phyloP scores from a whole-genome alignment of 2,113 vertebrate species.

The Sander lucioperca region DNA sequence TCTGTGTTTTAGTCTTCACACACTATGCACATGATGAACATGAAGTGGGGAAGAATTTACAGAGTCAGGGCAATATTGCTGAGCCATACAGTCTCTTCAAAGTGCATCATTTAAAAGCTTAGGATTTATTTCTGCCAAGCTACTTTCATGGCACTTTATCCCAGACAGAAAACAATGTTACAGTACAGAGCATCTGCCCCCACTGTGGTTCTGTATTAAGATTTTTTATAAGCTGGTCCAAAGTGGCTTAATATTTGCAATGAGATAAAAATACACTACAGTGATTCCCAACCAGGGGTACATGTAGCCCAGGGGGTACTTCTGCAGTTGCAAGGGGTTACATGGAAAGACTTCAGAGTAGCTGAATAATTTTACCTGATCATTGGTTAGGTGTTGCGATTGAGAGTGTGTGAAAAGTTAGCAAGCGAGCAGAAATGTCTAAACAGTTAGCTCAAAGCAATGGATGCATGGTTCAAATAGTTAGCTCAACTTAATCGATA shows the following conservation, averaged over 20 bases:
- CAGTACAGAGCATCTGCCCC: conserved; percentile 27
- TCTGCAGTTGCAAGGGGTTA: background rate
- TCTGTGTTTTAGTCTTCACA: conserved; percentile 23
- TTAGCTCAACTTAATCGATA: background rate
- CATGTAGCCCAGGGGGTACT: background rate
- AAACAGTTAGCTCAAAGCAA: background rate
- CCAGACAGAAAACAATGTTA: conserved; percentile 35
- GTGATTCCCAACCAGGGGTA: conserved; percentile 31
- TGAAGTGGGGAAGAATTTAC: conserved; percentile 61
- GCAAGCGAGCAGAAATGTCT: too few species aligned
- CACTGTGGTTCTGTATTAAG: background rate
- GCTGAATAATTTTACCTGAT: background rate
- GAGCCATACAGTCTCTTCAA: conserved; percentile 70
- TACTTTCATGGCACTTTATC: conserved; percentile 63
- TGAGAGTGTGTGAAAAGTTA: background rate
- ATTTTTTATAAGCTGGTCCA: conserved; percentile 20
- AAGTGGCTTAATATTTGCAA: conserved; percentile 34
- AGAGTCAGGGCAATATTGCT: conserved; percentile 65
- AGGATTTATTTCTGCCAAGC: conserved; percentile 50
- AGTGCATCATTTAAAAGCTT: conserved; percentile 72
- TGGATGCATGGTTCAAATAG: background rate
- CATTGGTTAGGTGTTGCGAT: background rate
- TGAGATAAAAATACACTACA: conserved; percentile 37
- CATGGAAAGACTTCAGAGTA: background rate
- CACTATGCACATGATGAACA: conserved; percentile 40